Percentiles rank a stretch among this genome's conserved stretches.
Evolutionary conservation across 1,140 invertebrate species (phyloP).

Genomic region (Mycetomoellerius zeteki): DNA sequence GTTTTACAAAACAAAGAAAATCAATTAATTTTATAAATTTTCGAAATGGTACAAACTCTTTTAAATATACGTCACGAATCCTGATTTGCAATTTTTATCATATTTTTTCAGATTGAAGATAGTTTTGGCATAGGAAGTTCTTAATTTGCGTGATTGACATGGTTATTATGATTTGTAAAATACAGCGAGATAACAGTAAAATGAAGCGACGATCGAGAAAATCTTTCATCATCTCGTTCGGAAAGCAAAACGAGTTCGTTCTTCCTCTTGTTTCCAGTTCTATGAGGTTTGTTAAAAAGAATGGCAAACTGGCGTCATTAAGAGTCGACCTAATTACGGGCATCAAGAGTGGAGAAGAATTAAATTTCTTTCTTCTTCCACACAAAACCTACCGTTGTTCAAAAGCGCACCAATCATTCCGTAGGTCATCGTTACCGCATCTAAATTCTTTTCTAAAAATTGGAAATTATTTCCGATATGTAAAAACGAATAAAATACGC

Average conservation of each 20-base stretch:
- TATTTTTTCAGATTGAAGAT: background rate
- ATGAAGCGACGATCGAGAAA: background rate
- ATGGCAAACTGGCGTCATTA: slow-evolving; percentile 20
- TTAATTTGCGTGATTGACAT: background rate
- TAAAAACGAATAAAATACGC: slow-evolving; percentile 6
- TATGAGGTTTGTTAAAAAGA: slow-evolving; percentile 7
- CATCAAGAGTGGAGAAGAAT: background rate
- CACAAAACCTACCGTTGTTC: slow-evolving; percentile 10
- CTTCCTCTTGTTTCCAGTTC: background rate
- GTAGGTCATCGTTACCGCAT: slow-evolving; percentile 5
- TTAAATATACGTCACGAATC: background rate
- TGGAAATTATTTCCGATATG: slow-evolving; percentile 21
- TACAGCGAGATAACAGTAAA: background rate
- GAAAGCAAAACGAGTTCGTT: background rate
- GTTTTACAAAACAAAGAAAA: background rate
- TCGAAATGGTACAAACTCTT: background rate
- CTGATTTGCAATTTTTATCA: background rate
- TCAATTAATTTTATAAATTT: background rate
- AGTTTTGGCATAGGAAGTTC: background rate
- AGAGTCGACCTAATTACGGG: slow-evolving; percentile 40
- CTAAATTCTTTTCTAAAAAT: slow-evolving; percentile 7
- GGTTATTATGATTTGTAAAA: background rate
- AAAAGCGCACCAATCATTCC: background rate
- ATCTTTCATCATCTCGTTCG: background rate
- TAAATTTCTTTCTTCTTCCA: slow-evolving; percentile 24